Percentiles rank a stretch among this genome's conserved stretches.
These are phyloP conservation scores for Eubucco bourcierii DNA, from an alignment of 2,113 vertebrate genomes.

Conservation along the genomic window DNA sequence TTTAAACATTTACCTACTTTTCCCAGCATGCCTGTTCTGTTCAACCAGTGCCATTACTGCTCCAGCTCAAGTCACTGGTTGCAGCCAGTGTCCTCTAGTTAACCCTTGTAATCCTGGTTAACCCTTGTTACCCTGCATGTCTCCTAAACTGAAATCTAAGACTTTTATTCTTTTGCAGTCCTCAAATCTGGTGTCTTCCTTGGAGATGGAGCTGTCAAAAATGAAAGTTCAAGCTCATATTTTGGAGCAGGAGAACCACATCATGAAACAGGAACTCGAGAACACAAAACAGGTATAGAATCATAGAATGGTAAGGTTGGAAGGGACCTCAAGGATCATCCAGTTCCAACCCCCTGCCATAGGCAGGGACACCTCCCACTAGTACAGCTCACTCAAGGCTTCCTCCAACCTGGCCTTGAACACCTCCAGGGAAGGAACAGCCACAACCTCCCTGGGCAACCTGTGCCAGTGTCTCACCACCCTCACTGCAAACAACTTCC, in stretches of 20 bases:
- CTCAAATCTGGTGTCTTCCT: conserved; percentile 74
- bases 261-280: conserved; percentile 82
- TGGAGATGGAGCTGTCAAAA: conserved; percentile 83
- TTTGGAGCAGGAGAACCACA: conserved; percentile 81
- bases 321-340: no score
- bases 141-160: neutral
- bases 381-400: no score
- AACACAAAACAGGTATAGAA: conserved; percentile 76
- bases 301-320: no score
- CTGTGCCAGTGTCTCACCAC: no score
- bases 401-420: no score
- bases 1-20: neutral
- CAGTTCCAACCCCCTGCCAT: no score
- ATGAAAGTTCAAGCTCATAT: conserved; percentile 75
- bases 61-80: neutral
- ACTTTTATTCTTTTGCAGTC: conserved; percentile 42
- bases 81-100: neutral
- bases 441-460: no score
- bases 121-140: neutral
- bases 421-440: no score
- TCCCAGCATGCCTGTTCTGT: neutral
- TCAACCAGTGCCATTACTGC: neutral
- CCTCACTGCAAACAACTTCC: no score
- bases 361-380: no score
- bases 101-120: neutral